These are phyloP conservation scores for Thunnus thynnus DNA, from an alignment of 2,113 vertebrate species.

Conservation along the genomic window DNA sequence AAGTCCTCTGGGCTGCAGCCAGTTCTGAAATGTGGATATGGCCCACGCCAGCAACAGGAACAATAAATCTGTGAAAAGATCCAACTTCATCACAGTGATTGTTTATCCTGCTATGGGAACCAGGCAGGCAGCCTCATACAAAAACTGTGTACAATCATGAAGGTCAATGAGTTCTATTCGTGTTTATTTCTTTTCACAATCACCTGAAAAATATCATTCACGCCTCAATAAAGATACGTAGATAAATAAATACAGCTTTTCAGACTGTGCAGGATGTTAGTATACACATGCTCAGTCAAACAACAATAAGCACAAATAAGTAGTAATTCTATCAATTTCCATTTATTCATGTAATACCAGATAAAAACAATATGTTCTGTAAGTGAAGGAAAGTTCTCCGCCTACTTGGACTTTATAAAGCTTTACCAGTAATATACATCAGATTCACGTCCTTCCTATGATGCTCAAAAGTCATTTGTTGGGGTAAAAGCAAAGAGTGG, in stretches of 20 bases:
- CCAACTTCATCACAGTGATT: conserved; percentile 52
- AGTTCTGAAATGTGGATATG: conserved; percentile 57
- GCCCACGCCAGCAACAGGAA: conserved; percentile 46
- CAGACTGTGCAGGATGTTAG: neutral
- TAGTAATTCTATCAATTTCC: neutral
- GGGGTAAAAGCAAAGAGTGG: conserved; percentile 34
- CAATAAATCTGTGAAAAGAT: conserved; percentile 57
- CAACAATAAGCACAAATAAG: neutral
- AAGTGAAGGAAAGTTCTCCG: neutral
- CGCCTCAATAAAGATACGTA: neutral
- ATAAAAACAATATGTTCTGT: neutral
- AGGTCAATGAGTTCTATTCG: conserved; percentile 9
- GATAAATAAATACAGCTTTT: conserved; percentile 4
- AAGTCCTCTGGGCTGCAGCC: conserved; percentile 51
- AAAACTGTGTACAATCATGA: conserved; percentile 7
- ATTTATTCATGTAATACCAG: neutral
- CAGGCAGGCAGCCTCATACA: conserved; percentile 20
- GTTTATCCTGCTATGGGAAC: conserved; percentile 29
- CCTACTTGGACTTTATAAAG: neutral
- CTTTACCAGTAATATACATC: conserved; percentile 19
- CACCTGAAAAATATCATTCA: neutral
- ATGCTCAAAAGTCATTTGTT: conserved; percentile 1
- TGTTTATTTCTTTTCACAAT: neutral
- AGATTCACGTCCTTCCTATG: neutral
- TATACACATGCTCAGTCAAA: neutral